Conservation (phyloP, 2,113 vertebrate species). For the Lepisosteus osseus region DNA sequence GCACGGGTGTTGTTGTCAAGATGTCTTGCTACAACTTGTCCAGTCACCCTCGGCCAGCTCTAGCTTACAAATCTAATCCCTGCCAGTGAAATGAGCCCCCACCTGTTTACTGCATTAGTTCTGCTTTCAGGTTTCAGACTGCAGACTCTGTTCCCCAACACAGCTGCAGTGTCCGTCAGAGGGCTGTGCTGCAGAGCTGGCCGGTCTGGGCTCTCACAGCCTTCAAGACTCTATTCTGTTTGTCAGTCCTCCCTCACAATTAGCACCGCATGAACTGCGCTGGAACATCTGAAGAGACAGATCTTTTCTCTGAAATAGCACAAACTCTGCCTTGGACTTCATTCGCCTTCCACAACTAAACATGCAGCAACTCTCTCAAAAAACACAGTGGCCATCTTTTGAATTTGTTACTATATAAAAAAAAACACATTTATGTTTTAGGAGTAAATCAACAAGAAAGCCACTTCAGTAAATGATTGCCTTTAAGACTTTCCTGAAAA, state of each 20-base stretch:
- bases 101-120: conserved; percentile 49
- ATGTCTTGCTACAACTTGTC: conserved; percentile 7
- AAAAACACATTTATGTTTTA: background rate
- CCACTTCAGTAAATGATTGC: too few relatives aligned
- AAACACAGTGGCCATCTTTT: background rate
- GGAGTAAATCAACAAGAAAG: too few relatives aligned
- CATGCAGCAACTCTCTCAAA: background rate
- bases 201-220: background rate
- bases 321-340: background rate
- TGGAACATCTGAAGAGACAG: background rate
- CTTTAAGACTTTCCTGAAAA: too few relatives aligned
- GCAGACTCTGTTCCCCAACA: conserved; percentile 35
- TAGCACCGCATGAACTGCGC: background rate
- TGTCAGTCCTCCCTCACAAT: background rate
- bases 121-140: background rate
- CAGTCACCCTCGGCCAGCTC: conserved; percentile 9
- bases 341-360: background rate
- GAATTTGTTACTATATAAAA: background rate
- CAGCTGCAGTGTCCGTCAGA: conserved; percentile 48
- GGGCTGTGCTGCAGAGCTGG: background rate
- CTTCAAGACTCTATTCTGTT: background rate
- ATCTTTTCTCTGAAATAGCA: background rate
- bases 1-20: conserved; percentile 21
- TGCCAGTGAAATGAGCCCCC: conserved; percentile 21
- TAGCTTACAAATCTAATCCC: background rate